phyloP scores from a whole-genome alignment of 1,140 invertebrate genomes.

The Scylla paramamosain region DNA sequence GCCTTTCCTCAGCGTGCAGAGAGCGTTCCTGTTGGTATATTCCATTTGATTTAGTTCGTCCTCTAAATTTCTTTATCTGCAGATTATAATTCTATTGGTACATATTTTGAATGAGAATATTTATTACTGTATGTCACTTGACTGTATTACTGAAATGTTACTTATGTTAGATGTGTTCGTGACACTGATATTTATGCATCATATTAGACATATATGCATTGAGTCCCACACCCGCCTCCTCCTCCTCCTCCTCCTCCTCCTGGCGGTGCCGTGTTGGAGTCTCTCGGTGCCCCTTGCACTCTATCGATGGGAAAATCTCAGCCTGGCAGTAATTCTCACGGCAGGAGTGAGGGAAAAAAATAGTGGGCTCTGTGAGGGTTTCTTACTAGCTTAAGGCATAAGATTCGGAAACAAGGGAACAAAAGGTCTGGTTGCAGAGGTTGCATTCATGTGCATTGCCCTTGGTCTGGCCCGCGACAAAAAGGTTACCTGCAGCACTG shows the following conservation, averaged over 20 bases:
- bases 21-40: too few species aligned
- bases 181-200: too few species aligned
- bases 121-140: too few species aligned
- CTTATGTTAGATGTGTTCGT: too few species aligned
- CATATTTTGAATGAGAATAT: too few species aligned
- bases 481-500: slow-evolving; percentile 74
- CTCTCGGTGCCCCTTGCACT: background rate
- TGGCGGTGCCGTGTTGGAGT: background rate
- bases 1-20: too few species aligned
- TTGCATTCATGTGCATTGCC: slow-evolving; percentile 76
- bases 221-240: too few species aligned
- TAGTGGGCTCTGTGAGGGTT: background rate
- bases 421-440: slow-evolving; percentile 70
- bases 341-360: slow-evolving; percentile 25
- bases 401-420: slow-evolving; percentile 74
- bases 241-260: background rate
- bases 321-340: slow-evolving; percentile 57
- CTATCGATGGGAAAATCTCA: slow-evolving; percentile 66
- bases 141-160: too few species aligned
- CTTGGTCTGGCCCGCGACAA: slow-evolving; percentile 61
- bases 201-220: too few species aligned
- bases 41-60: too few species aligned
- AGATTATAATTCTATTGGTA: too few species aligned
- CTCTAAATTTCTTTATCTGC: too few species aligned
- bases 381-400: slow-evolving; percentile 64